phyloP scores from a whole-genome alignment of 2,113 vertebrate species.

The Phoxinus phoxinus region DNA sequence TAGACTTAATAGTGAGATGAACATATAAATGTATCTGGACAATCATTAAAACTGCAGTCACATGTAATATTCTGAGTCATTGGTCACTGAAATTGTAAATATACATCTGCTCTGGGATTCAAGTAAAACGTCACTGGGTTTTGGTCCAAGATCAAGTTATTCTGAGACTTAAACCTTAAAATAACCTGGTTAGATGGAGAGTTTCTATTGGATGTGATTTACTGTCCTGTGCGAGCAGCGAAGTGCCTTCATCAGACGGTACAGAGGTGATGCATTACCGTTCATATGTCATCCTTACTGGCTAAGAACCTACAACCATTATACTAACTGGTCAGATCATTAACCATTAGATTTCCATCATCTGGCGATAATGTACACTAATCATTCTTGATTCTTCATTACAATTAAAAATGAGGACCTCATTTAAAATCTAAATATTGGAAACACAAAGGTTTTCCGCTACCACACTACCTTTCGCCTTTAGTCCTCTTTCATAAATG shows the following conservation, averaged over 20 bases:
- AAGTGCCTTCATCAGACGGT: conserved; percentile 35
- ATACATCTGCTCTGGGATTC: background rate
- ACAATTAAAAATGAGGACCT: background rate
- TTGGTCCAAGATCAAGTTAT: background rate
- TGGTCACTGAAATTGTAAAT: background rate
- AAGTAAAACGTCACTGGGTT: conserved; percentile 4
- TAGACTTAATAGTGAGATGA: conserved; percentile 12
- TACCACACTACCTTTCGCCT: background rate
- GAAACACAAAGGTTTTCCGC: background rate
- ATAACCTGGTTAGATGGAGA: background rate
- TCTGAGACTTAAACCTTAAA: background rate
- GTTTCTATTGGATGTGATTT: background rate
- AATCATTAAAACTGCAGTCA: conserved; percentile 27
- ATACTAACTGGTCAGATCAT: background rate
- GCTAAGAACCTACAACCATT: background rate
- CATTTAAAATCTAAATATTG: background rate
- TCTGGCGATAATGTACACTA: background rate
- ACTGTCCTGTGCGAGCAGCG: background rate
- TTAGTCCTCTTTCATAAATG: background rate
- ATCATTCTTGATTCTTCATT: background rate
- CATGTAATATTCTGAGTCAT: conserved; percentile 29
- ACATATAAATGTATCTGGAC: conserved; percentile 5
- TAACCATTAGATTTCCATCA: conserved; percentile 21
- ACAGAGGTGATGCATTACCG: conserved; percentile 17
- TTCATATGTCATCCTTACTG: background rate